Evolutionary conservation across 1,140 invertebrate species (phyloP).

Genomic region (Pachypsylla venusta): DNA sequence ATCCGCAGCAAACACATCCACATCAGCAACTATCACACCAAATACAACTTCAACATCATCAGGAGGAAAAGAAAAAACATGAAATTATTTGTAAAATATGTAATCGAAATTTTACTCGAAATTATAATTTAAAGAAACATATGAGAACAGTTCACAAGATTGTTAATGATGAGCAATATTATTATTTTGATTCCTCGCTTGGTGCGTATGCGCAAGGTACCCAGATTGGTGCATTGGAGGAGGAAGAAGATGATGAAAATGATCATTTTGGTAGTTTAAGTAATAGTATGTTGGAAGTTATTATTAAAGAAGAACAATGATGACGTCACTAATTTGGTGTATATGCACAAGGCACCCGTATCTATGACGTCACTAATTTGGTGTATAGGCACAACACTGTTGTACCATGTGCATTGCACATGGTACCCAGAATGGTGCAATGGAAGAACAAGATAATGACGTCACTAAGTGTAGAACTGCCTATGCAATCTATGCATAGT

Average conservation of each 20-base stretch:
- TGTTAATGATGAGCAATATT: neutral
- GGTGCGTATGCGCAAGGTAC: too few species aligned
- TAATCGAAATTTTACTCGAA: neutral
- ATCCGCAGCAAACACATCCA: too few species aligned
- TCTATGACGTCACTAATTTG: neutral
- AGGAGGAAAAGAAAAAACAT: too few species aligned
- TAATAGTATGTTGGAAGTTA: constrained; percentile 6
- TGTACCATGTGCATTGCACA: too few species aligned
- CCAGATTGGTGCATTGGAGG: too few species aligned
- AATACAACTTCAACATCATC: too few species aligned
- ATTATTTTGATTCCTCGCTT: neutral
- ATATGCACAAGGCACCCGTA: too few species aligned
- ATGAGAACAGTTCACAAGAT: constrained; percentile 1
- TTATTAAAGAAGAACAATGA: neutral
- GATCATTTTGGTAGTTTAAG: neutral
- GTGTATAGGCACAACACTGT: neutral
- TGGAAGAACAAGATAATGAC: too few species aligned
- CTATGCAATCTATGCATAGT: too few species aligned
- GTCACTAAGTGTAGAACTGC: too few species aligned
- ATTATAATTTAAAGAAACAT: neutral
- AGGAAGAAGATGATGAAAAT: neutral
- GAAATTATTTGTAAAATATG: neutral
- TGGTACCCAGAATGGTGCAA: too few species aligned
- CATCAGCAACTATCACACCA: too few species aligned
- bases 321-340: neutral